Evolutionary conservation across 2,888 invertebrate species (phyloP), one percentile per base, ranked within the genome.

Genomic region (Megastigmus dorsalis): DNA sequence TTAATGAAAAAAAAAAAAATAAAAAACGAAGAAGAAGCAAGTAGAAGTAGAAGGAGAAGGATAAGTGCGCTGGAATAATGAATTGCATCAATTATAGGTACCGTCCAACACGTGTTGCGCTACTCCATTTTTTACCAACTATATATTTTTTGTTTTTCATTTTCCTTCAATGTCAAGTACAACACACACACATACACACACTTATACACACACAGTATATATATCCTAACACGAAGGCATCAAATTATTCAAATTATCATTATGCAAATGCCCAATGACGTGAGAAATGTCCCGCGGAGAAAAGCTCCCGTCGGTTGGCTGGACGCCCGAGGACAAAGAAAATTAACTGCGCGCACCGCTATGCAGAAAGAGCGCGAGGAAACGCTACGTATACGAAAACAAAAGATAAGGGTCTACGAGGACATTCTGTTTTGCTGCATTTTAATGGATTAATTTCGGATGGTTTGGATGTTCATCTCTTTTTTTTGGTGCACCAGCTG

Each of bases 221-320:
- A n/a, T n/a, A n/a, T n/a, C n/a, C n/a, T n/a, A n/a, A n/a, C n/a
- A 15, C 26, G n/a, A 33, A 48, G 45, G 45, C 57, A 18, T 63
- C 43, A 10, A 67, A 38, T 54, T 67, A 57, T 55, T 67, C 30
- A 55, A 55, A 67, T 67, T 33, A 30, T 69, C 69, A 50, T 69
- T 60, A 69, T 45, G 62, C 71, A 54, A 63, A 71, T 55, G 45
- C 36, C 48, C 23, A 2, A 45, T n/a, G 45, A 57, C 55, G 38
- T 18, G 50, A 52, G 45, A 57, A 45, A 28, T 15, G 67, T 45
- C 45, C 10, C 63, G 45, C 26, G 1, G 41, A n/a, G n/a, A n/a
- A n/a, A n/a, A n/a, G n/a, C n/a, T n/a, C n/a, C n/a, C n/a, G n/a
- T n/a, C n/a, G n/a, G n/a, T n/a, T n/a, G n/a, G 38, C 41, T 18